Conservation (phyloP, 2,113 vertebrate species). For the Salvelinus namaycush region DNA sequence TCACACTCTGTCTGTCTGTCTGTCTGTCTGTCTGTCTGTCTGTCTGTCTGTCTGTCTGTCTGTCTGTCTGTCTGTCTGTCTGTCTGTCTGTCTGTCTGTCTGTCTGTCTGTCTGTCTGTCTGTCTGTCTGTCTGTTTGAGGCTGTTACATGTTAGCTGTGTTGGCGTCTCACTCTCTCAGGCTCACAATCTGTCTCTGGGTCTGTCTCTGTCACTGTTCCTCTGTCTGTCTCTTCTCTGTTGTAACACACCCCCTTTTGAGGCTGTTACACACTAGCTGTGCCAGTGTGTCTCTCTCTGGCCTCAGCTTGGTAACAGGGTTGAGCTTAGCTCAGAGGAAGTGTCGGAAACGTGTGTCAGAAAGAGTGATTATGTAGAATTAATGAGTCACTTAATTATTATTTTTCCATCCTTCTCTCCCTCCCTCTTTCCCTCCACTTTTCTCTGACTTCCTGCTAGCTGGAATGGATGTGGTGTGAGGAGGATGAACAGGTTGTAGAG, state of each 20-base stretch:
- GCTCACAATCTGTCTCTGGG: constrained; percentile 28
- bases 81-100: constrained; percentile 10
- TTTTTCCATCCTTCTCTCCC: constrained; percentile 22
- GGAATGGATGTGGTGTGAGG: constrained; percentile 43
- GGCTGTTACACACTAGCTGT: constrained; percentile 5
- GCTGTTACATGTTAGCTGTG: too few relatives aligned
- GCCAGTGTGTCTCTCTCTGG: constrained; percentile 12
- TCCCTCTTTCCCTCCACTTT: constrained; percentile 35
- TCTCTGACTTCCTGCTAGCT: constrained; percentile 57
- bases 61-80: background rate
- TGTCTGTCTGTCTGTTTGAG: too few relatives aligned
- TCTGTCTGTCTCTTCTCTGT: background rate
- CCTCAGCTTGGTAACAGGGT: constrained; percentile 47
- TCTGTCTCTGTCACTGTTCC: background rate
- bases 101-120: background rate
- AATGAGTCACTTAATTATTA: constrained; percentile 61
- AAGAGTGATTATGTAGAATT: constrained; percentile 63
- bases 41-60: background rate
- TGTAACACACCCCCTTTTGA: constrained; percentile 8
- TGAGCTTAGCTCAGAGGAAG: constrained; percentile 46
- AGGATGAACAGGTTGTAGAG: constrained; percentile 29
- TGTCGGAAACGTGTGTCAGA: constrained; percentile 61
- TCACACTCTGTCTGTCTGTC: constrained; percentile 24
- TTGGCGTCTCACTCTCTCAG: constrained; percentile 5
- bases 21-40: background rate